phyloP scores from a whole-genome alignment of 2,113 vertebrate genomes.

The Lathamus discolor region DNA sequence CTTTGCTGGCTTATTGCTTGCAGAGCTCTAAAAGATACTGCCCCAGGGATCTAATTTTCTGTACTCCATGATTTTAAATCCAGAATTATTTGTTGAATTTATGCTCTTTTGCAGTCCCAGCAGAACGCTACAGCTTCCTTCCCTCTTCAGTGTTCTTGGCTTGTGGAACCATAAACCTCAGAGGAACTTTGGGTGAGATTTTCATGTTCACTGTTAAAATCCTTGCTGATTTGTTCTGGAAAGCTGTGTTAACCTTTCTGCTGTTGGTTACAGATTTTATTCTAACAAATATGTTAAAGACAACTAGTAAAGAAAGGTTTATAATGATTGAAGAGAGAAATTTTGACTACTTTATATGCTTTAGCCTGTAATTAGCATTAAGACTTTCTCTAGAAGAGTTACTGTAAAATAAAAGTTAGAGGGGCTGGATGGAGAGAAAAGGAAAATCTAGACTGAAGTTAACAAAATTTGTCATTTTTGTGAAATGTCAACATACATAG shows the following conservation, averaged over 20 bases:
- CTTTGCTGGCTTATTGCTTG: background rate
- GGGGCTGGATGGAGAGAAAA: background rate
- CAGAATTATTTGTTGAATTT: slow-evolving; percentile 35
- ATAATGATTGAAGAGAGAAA: background rate
- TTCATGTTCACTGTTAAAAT: background rate
- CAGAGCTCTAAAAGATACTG: background rate
- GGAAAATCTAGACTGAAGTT: background rate
- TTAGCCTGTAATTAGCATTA: background rate
- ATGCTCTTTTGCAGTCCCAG: slow-evolving; percentile 28
- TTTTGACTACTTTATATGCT: background rate
- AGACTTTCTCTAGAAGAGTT: background rate
- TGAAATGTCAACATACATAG: background rate
- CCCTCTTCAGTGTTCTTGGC: background rate
- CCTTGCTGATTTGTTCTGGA: background rate
- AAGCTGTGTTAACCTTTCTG: background rate
- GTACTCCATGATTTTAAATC: background rate
- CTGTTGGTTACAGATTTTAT: background rate
- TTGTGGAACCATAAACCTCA: slow-evolving; percentile 2
- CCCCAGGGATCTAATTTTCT: background rate
- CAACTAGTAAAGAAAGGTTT: background rate
- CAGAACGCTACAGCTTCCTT: slow-evolving; percentile 6
- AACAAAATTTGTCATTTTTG: background rate
- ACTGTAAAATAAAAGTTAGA: background rate
- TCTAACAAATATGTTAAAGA: background rate
- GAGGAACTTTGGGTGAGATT: slow-evolving; percentile 46